Conservation (phyloP, 1,140 invertebrate genomes). For the Euura lappo region DNA sequence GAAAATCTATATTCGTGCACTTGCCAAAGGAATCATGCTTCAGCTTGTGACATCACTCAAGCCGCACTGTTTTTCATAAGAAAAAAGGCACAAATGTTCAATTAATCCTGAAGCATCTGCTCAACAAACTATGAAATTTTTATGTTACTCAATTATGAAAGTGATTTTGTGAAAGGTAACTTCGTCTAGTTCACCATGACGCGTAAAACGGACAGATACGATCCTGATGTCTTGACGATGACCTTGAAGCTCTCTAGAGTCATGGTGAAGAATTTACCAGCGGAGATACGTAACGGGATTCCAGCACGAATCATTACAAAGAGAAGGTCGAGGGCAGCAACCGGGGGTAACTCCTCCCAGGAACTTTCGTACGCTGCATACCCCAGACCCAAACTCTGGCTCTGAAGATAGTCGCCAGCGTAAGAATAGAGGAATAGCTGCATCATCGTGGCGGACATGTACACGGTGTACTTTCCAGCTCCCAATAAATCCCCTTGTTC, state of each 20-base stretch:
- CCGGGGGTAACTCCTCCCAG: slow-evolving; percentile 35
- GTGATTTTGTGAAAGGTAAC: too few species aligned
- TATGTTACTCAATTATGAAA: too few species aligned
- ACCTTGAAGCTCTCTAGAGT: slow-evolving; percentile 38
- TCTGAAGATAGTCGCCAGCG: slow-evolving; percentile 33
- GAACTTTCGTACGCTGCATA: slow-evolving; percentile 25
- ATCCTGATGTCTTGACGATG: slow-evolving; percentile 35
- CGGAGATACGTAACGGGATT: slow-evolving; percentile 30
- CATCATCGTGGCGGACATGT: slow-evolving; percentile 26
- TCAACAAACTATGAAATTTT: too few species aligned
- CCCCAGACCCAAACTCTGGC: slow-evolving; percentile 23
- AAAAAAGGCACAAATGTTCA: too few species aligned
- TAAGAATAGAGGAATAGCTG: slow-evolving; percentile 35
- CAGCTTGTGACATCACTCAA: too few species aligned
- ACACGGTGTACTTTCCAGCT: slow-evolving; percentile 19
- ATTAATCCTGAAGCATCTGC: too few species aligned
- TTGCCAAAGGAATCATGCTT: too few species aligned
- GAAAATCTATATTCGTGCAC: too few species aligned
- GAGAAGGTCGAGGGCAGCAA: slow-evolving; percentile 25
- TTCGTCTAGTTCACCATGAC: slow-evolving; percentile 26
- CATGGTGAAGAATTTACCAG: slow-evolving; percentile 34
- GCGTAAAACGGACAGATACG: slow-evolving; percentile 38
- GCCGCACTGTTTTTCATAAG: too few species aligned
- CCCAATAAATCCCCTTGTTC: slow-evolving; percentile 13
- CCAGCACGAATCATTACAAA: slow-evolving; percentile 37